Evolutionary conservation across 2,797 vertebrate genomes (phyloP), one percentile per base, ranked within the genome.

Genomic region (Premnoplex brunnescens): DNA sequence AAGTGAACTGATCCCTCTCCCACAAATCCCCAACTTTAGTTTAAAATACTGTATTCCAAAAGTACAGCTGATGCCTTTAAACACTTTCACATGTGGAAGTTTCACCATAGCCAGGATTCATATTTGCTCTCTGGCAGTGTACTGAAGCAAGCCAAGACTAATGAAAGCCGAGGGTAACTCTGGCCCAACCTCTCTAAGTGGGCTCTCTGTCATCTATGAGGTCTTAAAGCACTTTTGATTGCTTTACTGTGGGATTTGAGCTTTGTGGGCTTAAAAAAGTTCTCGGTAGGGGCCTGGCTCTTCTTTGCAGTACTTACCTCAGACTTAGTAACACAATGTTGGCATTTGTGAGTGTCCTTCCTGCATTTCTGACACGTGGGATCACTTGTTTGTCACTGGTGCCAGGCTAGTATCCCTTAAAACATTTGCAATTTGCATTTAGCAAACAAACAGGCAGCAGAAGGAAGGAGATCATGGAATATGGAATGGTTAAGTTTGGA

Each of bases 21-120:
- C 6, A 10, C 52, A 56, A 64, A 84, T 64, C 46, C 17, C 24
- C 52, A 56, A 7, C 26, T 85, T 82, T 16, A 64, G 52, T 63
- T 88, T 83, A 52, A 90, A 95, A 81, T 62, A 27, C 56, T 19
- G 0, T 76, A 37, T 93, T 90, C 22, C 12, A 68, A 92, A 71
- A 91, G 56, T 64, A 74, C 71, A 92, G 71, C 62, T 86, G 74
- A 54, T 94, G 67, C 51, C 71, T 89, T 93, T 94, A 96, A 96
- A 48, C 2, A 4, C 30, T 93, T 94, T 79, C 60, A 82, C 52
- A 84, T 88, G 79, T 84, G 71, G 55, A 80, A 85, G 14, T 79
- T 93, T 90, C 58, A 48, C 58, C 2, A 1, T 22, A 44, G 59
- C 75, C 82, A 81, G 79, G 81, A 66, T 69, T 85, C 0, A 0